These are phyloP conservation scores for Clunio marinus DNA, from an alignment of 2,888 invertebrate species.

Conservation along the genomic window DNA sequence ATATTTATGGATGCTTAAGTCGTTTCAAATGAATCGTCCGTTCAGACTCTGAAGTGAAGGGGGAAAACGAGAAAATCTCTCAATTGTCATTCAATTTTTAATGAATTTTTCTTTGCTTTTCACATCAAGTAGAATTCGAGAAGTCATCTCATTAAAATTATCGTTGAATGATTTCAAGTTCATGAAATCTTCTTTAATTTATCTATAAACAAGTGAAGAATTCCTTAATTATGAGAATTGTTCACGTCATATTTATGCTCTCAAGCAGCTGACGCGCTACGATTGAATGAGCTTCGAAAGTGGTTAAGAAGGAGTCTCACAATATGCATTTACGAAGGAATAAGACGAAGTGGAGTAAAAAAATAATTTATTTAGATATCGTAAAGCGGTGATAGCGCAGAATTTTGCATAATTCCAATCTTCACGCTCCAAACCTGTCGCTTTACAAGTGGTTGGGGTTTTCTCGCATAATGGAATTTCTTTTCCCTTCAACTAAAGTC, in stretches of 20 bases:
- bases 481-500: conserved; percentile 15
- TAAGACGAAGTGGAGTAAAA: not conserved
- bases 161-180: no score
- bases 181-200: no score
- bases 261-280: not conserved
- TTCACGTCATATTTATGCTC: not conserved
- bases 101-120: no score
- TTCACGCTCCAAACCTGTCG: not conserved
- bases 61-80: no score
- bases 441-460: conserved; percentile 5
- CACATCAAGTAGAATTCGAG: no score
- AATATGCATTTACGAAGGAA: not conserved
- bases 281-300: no score
- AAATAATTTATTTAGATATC: not conserved
- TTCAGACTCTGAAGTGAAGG: no score
- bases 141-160: no score
- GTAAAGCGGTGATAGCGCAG: not conserved
- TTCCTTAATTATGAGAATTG: not conserved
- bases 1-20: no score
- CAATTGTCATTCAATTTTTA: no score
- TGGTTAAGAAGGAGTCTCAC: not conserved
- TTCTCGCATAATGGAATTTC: conserved; percentile 12
- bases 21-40: no score
- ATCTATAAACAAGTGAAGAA: no score
- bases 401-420: conserved; percentile 2